Conservation (phyloP, 2,888 invertebrate genomes). For the Scotopteryx bipunctaria region DNA sequence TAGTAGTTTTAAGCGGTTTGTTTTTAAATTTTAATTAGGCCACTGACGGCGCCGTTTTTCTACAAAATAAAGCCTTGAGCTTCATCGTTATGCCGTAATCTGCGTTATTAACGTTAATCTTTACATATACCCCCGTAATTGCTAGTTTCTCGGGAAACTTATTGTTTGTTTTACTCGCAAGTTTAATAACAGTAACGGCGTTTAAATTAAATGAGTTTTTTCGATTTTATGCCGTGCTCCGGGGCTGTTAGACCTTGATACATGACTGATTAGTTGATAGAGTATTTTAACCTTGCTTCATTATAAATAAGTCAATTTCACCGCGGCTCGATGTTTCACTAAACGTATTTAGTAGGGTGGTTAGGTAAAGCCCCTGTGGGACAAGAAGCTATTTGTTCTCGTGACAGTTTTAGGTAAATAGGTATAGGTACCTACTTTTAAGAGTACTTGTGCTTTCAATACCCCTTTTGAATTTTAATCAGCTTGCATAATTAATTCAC, state of each 20-base stretch:
- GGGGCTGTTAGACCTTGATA: slow-evolving; percentile 1
- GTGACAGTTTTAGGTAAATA: slow-evolving; percentile 1
- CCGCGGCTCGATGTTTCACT: not conserved
- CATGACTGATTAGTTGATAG: slow-evolving; percentile 13
- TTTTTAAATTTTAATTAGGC: too few relatives aligned
- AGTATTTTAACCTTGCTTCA: not conserved
- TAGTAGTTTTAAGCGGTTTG: too few relatives aligned
- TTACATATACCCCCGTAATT: slow-evolving; percentile 27
- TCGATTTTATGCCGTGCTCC: slow-evolving; percentile 9
- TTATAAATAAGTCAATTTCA: not conserved
- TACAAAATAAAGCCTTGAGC: slow-evolving; percentile 4
- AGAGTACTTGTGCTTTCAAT: slow-evolving; percentile 8
- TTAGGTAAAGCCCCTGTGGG: too few relatives aligned
- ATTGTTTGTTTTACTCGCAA: slow-evolving; percentile 22
- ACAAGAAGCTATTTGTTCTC: not conserved
- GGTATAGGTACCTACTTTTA: not conserved
- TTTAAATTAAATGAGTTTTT: slow-evolving; percentile 11
- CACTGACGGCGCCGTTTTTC: not conserved
- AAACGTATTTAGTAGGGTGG: too few relatives aligned
- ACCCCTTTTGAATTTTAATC: slow-evolving; percentile 24
- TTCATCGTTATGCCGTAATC: slow-evolving; percentile 20
- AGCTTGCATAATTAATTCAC: slow-evolving; percentile 21
- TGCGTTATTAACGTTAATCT: slow-evolving; percentile 29
- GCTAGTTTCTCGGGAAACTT: slow-evolving; percentile 26
- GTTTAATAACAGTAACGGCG: slow-evolving; percentile 6